phyloP scores from a whole-genome alignment of 2,888 invertebrate genomes.

The Sthenelais limicola region DNA sequence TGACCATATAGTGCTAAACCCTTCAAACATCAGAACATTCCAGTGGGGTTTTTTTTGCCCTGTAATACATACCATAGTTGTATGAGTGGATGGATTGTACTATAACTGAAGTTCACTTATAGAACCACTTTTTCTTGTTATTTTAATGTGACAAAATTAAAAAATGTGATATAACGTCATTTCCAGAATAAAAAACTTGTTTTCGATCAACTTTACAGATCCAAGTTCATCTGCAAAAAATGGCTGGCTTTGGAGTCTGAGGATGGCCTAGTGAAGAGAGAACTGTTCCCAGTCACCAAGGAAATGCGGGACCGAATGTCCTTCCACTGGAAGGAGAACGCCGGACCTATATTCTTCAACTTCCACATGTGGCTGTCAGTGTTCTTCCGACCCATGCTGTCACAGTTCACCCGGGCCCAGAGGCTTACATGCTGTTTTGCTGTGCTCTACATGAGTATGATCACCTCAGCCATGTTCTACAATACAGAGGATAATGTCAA shows the following conservation, averaged over 20 bases:
- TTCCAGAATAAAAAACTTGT: too few relatives aligned
- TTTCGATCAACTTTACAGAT: too few relatives aligned
- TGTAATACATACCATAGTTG: too few relatives aligned
- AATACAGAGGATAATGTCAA: constrained; percentile 38
- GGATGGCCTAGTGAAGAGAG: neutral
- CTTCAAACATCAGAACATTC: too few relatives aligned
- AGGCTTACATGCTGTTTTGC: constrained; percentile 56
- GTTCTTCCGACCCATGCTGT: constrained; percentile 70
- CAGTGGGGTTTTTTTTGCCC: too few relatives aligned
- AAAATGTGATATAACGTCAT: too few relatives aligned
- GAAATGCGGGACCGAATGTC: neutral
- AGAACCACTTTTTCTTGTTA: too few relatives aligned
- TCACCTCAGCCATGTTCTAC: constrained; percentile 57
- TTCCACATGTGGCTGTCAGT: constrained; percentile 63
- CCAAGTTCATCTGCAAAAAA: constrained; percentile 2
- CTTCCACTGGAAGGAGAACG: constrained; percentile 8
- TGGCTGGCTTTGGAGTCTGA: constrained; percentile 10
- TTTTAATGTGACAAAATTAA: too few relatives aligned
- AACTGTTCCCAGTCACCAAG: neutral
- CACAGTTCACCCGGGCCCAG: constrained; percentile 70
- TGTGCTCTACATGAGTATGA: constrained; percentile 57
- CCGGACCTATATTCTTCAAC: constrained; percentile 12
- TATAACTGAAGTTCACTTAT: too few relatives aligned
- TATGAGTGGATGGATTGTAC: too few relatives aligned
- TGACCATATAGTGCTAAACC: too few relatives aligned